Evolutionary conservation across 2,888 invertebrate genomes (phyloP).

Genomic region (Epinotia brunnichana): DNA sequence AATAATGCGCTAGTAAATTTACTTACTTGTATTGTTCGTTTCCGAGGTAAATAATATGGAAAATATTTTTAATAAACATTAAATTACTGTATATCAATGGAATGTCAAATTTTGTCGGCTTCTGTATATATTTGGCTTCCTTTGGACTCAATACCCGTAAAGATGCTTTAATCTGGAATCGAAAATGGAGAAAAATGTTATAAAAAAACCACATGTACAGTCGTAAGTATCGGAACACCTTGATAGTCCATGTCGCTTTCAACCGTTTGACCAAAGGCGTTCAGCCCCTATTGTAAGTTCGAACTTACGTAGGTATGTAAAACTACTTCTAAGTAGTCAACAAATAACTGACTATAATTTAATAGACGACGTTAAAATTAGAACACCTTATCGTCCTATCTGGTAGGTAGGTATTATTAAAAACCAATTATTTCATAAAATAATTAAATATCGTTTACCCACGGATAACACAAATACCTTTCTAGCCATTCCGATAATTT

Average conservation of each 20-base stretch:
- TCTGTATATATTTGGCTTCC: conserved; percentile 71
- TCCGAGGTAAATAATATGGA: conserved; percentile 62
- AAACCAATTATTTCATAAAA: not conserved
- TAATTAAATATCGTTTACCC: no score
- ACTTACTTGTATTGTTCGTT: conserved; percentile 77
- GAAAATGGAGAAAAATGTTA: conserved; percentile 20
- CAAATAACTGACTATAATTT: not conserved
- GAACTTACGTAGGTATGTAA: no score
- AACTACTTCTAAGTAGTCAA: not conserved
- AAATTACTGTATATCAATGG: conserved; percentile 76
- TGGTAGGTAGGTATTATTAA: not conserved
- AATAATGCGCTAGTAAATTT: not conserved
- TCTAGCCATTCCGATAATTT: no score
- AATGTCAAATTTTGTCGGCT: conserved; percentile 72
- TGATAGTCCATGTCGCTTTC: no score
- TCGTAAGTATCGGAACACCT: no score
- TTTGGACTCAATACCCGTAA: conserved; percentile 72
- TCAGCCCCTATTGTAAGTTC: no score
- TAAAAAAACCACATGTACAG: not conserved
- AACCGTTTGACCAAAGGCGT: no score
- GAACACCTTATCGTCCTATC: not conserved
- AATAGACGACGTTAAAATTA: not conserved
- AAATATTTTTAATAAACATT: conserved; percentile 71
- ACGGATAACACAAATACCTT: not conserved
- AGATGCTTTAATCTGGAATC: conserved; percentile 76